Base-by-base conservation (phyloP, 92 coral and sea anemone species). In the Paramuricea clavata region DNA sequence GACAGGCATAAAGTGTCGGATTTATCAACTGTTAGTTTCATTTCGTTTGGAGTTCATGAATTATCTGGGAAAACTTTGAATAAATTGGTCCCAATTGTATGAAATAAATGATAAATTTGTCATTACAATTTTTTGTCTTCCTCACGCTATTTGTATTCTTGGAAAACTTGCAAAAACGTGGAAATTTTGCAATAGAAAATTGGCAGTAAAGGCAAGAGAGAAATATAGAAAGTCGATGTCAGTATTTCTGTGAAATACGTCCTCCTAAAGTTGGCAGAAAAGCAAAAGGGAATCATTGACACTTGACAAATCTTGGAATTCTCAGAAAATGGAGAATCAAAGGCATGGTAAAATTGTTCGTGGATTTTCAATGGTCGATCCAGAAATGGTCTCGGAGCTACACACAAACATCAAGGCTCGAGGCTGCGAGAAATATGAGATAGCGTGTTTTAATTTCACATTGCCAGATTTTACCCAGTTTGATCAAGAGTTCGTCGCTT, bases 361-460 rank as follows among this genome's bases (percentile, higher is more conserved):
- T 75, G 99, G 99, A 6, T 88, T 96, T 49, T 96, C 99, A 62
- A 92, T 94, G 86, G 99, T 96, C 21, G 95, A 94, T 75, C 74
- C 98, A 26, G 99, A 96, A 57, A 93, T 96, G 49, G 99, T 96
- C 2, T 88, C 57, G 12, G 89, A 94, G 81, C 94, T 97, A 11
- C 92, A 97, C 69, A 88, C 78, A n/a, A 92, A 93, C 86, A 97
- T 94, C 16, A 82, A 90, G 22, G 85, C 82, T 12, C 89, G 73
- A 65, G 93, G 95, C 47, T 35, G 88, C 10, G 91, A 54, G 25
- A 31, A 60, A 60, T 25, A 65, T 6, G 39, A 91, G 74, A 88
- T 94, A 94, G 89, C 95, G 5, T 85, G 88, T 31, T 94, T 78
- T 82, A 94, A 95, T 32, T 96, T 96, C 76, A 93, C 95, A 21